Percentiles rank a stretch among this genome's conserved stretches.
Evolutionary conservation across 2,888 invertebrate genomes (phyloP).

Genomic region (Seira sanloemensis): DNA sequence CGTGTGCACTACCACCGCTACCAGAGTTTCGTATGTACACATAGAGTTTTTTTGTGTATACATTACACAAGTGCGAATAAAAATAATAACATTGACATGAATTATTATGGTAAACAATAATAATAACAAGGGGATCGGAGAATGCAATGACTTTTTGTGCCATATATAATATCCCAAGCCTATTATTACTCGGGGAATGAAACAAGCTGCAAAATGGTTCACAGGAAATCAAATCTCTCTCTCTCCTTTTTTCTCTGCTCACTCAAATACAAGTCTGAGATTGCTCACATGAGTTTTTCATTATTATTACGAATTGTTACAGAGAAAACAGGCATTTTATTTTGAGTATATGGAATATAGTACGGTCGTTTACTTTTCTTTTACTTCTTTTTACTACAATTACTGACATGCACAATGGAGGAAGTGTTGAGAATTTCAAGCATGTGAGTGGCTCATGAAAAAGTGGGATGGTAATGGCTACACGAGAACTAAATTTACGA

Average conservation of each 20-base stretch:
- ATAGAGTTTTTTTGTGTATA: not conserved
- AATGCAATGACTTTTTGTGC: not conserved
- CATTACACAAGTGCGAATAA: not conserved
- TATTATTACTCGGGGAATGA: not conserved
- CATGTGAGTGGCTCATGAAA: not conserved
- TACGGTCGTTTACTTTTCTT: not conserved
- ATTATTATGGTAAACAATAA: not conserved
- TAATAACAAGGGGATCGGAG: not conserved
- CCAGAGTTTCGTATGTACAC: too few relatives aligned
- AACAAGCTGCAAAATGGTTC: not conserved
- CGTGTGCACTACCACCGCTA: not conserved
- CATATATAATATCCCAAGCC: not conserved
- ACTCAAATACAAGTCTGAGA: too few relatives aligned
- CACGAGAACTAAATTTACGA: not conserved
- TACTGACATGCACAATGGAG: not conserved
- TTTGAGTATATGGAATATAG: too few relatives aligned
- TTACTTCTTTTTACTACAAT: not conserved
- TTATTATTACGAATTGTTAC: too few relatives aligned
- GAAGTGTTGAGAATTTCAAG: not conserved
- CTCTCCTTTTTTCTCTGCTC: too few relatives aligned
- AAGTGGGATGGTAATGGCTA: not conserved
- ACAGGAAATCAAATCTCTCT: not conserved
- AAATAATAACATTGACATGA: not conserved
- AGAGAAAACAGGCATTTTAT: too few relatives aligned
- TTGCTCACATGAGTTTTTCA: not conserved